Evolutionary conservation across 92 coral and sea anemone genomes (phyloP).

Genomic region (Porites divaricata): DNA sequence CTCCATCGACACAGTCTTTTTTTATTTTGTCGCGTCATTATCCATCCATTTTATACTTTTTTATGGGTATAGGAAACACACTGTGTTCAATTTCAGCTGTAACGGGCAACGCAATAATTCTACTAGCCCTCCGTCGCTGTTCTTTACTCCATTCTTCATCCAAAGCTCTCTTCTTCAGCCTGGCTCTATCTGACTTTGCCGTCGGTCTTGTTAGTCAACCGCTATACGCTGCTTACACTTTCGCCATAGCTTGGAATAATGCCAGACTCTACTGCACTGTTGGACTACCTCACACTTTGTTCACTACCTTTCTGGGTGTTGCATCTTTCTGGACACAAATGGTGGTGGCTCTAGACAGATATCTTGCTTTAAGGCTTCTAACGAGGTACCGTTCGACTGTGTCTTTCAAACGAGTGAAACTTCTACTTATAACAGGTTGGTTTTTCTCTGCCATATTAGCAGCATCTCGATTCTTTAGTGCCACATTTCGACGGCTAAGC

Average conservation of each 20-base stretch:
- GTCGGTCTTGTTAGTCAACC: not conserved
- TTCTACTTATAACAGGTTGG: not conserved
- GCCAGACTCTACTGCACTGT: not conserved
- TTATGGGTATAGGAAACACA: not conserved
- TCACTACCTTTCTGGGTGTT: not conserved
- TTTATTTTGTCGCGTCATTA: not conserved
- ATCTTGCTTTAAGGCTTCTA: conserved; percentile 8
- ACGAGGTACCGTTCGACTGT: not conserved
- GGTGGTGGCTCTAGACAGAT: conserved; percentile 8
- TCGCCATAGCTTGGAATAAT: not conserved
- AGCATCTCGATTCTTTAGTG: not conserved
- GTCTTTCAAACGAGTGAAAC: not conserved
- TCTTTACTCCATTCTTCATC: not conserved
- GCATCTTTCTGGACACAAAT: conserved; percentile 6
- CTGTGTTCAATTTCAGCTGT: not conserved
- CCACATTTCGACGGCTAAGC: not conserved
- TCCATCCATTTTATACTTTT: not conserved
- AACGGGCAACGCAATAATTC: not conserved
- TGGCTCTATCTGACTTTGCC: conserved; percentile 6
- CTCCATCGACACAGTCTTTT: not conserved
- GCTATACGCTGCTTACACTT: not conserved
- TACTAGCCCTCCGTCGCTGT: conserved; percentile 6
- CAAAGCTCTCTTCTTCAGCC: conserved; percentile 6
- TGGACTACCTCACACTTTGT: not conserved
- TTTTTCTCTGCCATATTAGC: not conserved